Conservation (phyloP, 2,888 invertebrate genomes). For the Microctonus hyperodae region DNA sequence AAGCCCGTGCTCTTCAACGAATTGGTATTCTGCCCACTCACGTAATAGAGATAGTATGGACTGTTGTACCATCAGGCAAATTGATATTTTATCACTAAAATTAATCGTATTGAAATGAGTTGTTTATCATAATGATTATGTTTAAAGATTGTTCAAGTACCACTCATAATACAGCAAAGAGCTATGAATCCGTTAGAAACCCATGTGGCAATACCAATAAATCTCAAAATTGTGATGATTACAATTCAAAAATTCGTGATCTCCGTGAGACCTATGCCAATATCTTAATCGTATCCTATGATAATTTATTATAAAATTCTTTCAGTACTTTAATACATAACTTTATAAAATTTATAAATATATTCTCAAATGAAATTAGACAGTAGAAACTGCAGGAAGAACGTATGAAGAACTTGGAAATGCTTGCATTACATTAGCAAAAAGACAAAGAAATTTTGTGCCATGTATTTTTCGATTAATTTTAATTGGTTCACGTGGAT, state of each 20-base stretch:
- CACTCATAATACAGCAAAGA: background rate
- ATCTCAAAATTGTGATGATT: background rate
- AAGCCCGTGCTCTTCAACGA: conserved; percentile 63
- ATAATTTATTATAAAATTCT: conserved; percentile 6
- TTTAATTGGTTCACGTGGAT: conserved; percentile 70
- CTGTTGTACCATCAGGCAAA: conserved; percentile 28
- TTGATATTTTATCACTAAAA: conserved; percentile 8
- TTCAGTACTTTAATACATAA: conserved; percentile 26
- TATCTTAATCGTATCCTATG: conserved; percentile 51
- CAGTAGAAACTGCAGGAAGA: conserved; percentile 56
- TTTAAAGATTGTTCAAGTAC: background rate
- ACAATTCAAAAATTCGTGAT: conserved; percentile 48
- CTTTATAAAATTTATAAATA: conserved; percentile 31
- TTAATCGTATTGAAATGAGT: conserved; percentile 9
- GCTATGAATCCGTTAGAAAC: background rate
- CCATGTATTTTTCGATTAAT: conserved; percentile 69
- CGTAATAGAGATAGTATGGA: conserved; percentile 63
- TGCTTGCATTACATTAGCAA: conserved; percentile 58
- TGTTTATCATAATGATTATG: conserved; percentile 15
- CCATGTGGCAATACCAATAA: background rate
- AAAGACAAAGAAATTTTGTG: conserved; percentile 55
- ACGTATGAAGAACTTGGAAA: conserved; percentile 58
- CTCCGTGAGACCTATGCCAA: conserved; percentile 60
- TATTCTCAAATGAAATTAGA: conserved; percentile 48
- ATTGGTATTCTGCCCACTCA: conserved; percentile 66